These are phyloP conservation scores for Probosciger aterrimus DNA, from an alignment of 2,113 vertebrate species.

Conservation along the genomic window DNA sequence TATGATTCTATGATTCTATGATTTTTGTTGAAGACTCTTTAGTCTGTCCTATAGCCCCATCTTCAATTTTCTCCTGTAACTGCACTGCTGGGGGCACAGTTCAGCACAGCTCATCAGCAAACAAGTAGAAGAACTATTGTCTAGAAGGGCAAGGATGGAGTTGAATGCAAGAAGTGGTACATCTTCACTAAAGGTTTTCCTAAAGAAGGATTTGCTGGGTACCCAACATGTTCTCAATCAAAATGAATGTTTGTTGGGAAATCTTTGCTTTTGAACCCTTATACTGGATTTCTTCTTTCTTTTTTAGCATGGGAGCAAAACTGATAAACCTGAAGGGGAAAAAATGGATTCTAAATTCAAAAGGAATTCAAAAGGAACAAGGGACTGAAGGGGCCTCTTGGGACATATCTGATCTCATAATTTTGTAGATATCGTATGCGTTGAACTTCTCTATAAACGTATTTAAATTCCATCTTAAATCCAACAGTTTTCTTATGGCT, in stretches of 20 bases:
- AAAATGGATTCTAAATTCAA: background rate
- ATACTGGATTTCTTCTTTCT: background rate
- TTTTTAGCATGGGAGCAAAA: background rate
- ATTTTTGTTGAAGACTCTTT: background rate
- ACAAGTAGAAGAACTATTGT: background rate
- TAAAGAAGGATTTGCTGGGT: background rate
- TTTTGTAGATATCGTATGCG: background rate
- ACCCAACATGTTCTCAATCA: background rate
- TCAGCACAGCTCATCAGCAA: background rate
- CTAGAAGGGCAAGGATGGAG: background rate
- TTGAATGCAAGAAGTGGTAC: background rate
- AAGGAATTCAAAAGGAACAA: background rate
- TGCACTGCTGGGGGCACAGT: background rate
- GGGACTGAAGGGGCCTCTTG: background rate
- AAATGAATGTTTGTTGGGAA: background rate
- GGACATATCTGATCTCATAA: background rate
- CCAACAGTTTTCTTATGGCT: background rate
- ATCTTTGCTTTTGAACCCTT: background rate
- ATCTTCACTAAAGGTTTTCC: background rate
- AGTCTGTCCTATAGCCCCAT: background rate
- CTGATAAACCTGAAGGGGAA: background rate
- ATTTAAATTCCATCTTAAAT: background rate
- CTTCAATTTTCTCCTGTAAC: background rate
- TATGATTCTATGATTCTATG: too few relatives aligned
- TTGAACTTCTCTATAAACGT: background rate